A percentile compares a stretch with the other conserved stretches of the same genome.
Evolutionary conservation across 2,797 vertebrate species (phyloP).

Genomic region (Anas georgica): DNA sequence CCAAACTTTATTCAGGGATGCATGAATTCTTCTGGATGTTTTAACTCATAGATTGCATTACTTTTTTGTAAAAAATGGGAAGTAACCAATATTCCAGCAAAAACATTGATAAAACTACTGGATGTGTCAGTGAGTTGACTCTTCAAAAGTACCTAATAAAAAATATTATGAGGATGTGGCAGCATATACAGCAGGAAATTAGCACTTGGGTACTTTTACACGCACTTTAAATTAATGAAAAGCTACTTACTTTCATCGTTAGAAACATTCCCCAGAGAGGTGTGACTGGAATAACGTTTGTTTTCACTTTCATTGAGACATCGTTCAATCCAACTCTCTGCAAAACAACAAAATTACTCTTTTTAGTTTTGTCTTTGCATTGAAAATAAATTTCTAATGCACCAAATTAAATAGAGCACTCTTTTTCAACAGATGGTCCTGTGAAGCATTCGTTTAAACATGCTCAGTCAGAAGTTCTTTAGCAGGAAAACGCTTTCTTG

Average conservation of each 20-base stretch:
- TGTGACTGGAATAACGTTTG: conserved; percentile 96
- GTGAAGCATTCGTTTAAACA: not conserved
- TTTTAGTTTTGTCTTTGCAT: not conserved
- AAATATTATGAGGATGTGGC: not conserved
- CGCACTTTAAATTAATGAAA: not conserved
- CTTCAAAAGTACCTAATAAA: not conserved
- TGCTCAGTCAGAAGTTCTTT: not conserved
- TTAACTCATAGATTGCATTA: not conserved
- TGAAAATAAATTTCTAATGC: not conserved
- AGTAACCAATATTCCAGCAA: not conserved
- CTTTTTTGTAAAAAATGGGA: not conserved
- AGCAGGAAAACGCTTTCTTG: not conserved
- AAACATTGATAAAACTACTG: not conserved
- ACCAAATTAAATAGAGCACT: not conserved
- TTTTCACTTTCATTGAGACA: conserved; percentile 99
- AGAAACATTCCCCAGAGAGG: conserved; percentile 96
- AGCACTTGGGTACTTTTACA: not conserved
- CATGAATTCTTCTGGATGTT: not conserved
- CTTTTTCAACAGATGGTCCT: not conserved
- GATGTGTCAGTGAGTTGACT: not conserved
- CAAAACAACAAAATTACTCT: conserved; percentile 60
- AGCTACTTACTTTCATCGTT: conserved; percentile 96
- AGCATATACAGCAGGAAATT: not conserved
- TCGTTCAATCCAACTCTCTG: conserved; percentile 99
- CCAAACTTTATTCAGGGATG: not conserved